Conservation (phyloP, 2,113 vertebrate genomes). For the Amphilophus citrinellus region DNA sequence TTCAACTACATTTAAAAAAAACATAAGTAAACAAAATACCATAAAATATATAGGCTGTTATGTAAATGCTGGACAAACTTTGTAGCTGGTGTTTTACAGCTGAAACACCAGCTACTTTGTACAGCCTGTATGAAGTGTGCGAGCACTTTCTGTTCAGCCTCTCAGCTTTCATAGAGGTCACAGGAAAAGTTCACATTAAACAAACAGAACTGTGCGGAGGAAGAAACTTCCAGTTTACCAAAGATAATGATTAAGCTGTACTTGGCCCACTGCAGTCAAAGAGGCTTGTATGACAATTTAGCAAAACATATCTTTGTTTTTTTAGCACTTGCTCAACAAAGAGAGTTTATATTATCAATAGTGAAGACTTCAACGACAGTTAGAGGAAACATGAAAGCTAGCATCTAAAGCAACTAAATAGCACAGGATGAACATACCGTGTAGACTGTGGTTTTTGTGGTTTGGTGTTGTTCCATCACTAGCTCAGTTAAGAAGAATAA, state of each 20-base stretch:
- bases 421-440: background rate
- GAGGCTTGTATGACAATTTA: background rate
- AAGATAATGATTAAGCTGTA: constrained; percentile 15
- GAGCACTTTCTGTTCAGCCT: background rate
- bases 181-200: constrained; percentile 42
- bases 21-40: background rate
- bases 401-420: background rate
- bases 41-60: background rate
- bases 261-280: background rate
- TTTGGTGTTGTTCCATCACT: background rate
- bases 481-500: background rate
- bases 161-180: constrained; percentile 4
- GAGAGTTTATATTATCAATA: background rate
- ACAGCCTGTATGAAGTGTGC: background rate
- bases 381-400: background rate
- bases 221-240: constrained; percentile 15
- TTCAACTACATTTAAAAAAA: background rate
- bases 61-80: background rate
- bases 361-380: background rate
- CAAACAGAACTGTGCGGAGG: constrained; percentile 36
- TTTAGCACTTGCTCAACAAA: background rate
- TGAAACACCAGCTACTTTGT: background rate
- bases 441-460: background rate
- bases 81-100: background rate
- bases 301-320: background rate